phyloP scores from a whole-genome alignment of 2,797 vertebrate genomes.

The Etheostoma perlongum region DNA sequence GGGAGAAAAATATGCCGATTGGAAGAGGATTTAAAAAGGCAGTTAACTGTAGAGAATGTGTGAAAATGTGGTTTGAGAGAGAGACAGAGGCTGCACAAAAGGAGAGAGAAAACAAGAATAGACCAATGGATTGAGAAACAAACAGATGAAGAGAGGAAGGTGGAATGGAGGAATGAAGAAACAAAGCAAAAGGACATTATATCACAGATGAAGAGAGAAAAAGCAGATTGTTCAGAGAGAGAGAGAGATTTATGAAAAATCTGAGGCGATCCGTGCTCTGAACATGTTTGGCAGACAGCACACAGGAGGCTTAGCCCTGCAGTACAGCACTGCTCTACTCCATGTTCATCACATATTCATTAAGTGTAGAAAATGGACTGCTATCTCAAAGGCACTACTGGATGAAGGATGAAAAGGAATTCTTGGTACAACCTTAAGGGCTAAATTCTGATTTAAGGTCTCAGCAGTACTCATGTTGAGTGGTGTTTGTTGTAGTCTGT shows the following conservation, averaged over 20 bases:
- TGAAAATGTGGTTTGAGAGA: constrained; percentile 38
- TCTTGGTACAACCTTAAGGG: not conserved
- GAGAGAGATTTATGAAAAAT: constrained; percentile 30
- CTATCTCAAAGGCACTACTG: constrained; percentile 17
- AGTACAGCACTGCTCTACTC: constrained; percentile 41
- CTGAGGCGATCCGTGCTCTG: constrained; percentile 50
- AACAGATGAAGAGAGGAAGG: constrained; percentile 34
- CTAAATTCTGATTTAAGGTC: not conserved
- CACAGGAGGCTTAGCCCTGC: constrained; percentile 54
- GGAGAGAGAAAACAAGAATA: constrained; percentile 5
- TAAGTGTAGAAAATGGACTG: constrained; percentile 33
- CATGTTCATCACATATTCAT: constrained; percentile 59
- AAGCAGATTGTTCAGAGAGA: constrained; percentile 25
- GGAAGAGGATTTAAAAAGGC: constrained; percentile 37
- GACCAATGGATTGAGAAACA: constrained; percentile 22
- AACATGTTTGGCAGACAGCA: constrained; percentile 52
- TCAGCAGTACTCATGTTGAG: not conserved
- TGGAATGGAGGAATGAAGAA: constrained; percentile 35
- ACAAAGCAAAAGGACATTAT: constrained; percentile 44
- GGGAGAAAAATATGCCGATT: constrained; percentile 6
- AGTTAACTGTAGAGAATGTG: constrained; percentile 1
- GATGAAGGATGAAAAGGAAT: constrained; percentile 28
- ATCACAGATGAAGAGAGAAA: constrained; percentile 36
- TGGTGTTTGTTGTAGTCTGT: not conserved
- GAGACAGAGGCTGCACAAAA: constrained; percentile 12